Percentiles rank a stretch among this genome's conserved stretches.
phyloP scores from a whole-genome alignment of 1,140 invertebrate genomes.

The Anastrepha obliqua region DNA sequence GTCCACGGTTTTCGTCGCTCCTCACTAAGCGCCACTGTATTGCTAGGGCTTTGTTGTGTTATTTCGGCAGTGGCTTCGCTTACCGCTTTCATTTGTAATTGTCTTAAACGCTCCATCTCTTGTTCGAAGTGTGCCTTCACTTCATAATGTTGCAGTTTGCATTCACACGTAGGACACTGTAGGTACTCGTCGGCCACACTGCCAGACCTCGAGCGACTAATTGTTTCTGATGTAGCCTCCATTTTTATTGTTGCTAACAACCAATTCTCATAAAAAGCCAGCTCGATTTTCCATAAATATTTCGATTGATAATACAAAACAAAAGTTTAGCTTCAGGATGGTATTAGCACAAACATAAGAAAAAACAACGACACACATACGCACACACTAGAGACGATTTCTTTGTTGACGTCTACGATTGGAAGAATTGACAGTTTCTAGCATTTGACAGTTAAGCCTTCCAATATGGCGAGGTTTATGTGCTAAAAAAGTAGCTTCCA shows the following conservation, averaged over 20 bases:
- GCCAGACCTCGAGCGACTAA: not conserved
- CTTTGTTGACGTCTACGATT: slow-evolving; percentile 31
- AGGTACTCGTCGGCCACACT: slow-evolving; percentile 66
- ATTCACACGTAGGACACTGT: slow-evolving; percentile 85
- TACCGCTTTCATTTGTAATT: slow-evolving; percentile 72
- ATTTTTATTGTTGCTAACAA: not conserved
- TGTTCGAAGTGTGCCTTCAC: slow-evolving; percentile 84
- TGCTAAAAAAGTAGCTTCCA: too few species aligned
- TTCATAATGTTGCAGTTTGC: slow-evolving; percentile 83
- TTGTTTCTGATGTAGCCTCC: slow-evolving; percentile 4
- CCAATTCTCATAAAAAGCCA: slow-evolving; percentile 53
- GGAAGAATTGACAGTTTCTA: slow-evolving; percentile 17
- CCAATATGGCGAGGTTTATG: not conserved
- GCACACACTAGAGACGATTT: not conserved
- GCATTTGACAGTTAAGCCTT: not conserved
- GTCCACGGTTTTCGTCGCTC: slow-evolving; percentile 72
- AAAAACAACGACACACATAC: slow-evolving; percentile 10
- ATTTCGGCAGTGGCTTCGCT: slow-evolving; percentile 17
- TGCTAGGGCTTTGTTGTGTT: not conserved
- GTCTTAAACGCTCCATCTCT: slow-evolving; percentile 85
- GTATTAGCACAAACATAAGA: not conserved
- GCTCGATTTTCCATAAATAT: slow-evolving; percentile 47
- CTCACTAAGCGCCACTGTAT: slow-evolving; percentile 63
- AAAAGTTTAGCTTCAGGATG: not conserved
- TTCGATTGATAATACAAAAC: slow-evolving; percentile 1